A percentile compares a stretch with the other conserved stretches of the same genome.
These are phyloP conservation scores for Pelmatolapia mariae DNA, from an alignment of 2,113 vertebrate species.

Conservation along the genomic window DNA sequence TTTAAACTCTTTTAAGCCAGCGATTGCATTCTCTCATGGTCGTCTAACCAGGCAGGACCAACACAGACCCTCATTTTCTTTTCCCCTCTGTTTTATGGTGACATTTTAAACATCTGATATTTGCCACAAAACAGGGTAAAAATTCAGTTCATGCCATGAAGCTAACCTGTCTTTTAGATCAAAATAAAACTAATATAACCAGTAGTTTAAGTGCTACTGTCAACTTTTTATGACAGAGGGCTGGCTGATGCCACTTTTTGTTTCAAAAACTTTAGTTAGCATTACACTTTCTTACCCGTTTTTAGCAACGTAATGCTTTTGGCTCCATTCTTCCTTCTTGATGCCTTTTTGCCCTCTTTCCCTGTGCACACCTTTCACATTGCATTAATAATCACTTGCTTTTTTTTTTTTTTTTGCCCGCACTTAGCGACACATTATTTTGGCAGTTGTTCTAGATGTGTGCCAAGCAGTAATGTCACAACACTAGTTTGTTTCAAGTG, in stretches of 20 bases:
- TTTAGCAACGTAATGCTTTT: neutral
- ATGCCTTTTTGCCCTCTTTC: neutral
- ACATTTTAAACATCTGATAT: neutral
- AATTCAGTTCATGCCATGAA: neutral
- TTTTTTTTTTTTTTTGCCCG: neutral
- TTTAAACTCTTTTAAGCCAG: conserved; percentile 30
- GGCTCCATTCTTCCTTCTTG: neutral
- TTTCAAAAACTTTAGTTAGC: neutral
- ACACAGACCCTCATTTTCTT: neutral
- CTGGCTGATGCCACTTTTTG: neutral
- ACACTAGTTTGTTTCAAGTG: neutral
- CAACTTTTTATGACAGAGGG: neutral
- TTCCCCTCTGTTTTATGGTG: neutral
- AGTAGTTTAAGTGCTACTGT: neutral
- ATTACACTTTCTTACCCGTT: neutral
- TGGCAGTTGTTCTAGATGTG: neutral
- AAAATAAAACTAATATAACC: neutral
- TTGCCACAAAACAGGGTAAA: neutral
- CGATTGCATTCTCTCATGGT: neutral
- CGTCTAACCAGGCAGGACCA: neutral
- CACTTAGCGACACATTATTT: neutral
- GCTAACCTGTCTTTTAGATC: neutral
- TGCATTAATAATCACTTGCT: neutral
- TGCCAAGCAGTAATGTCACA: neutral
- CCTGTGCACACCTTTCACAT: neutral